Evolutionary conservation across 2,113 vertebrate genomes (phyloP).

Genomic region (Peromyscus californicus): DNA sequence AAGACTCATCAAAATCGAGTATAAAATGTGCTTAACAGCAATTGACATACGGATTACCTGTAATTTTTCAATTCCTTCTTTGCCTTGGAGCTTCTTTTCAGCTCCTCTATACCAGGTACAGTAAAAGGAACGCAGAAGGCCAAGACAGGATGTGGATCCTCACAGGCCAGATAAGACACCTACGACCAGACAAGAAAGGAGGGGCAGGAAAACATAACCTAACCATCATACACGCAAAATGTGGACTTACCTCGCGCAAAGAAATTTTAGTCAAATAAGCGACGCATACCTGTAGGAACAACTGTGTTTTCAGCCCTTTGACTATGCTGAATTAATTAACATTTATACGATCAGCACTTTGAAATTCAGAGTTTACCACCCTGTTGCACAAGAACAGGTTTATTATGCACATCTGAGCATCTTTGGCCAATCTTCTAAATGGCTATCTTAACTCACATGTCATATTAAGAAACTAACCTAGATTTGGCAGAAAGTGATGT

Average conservation of each 20-base stretch:
- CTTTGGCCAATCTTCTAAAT: constrained; percentile 28
- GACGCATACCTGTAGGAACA: neutral
- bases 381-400: neutral
- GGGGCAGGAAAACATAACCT: neutral
- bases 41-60: neutral
- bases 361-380: constrained; percentile 53
- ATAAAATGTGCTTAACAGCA: neutral
- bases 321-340: constrained; percentile 27
- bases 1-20: neutral
- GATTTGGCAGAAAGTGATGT: constrained; percentile 12
- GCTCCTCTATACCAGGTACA: neutral
- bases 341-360: constrained; percentile 5
- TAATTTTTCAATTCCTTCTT: neutral
- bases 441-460: constrained; percentile 50
- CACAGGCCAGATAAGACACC: neutral
- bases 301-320: neutral
- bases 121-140: neutral
- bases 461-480: constrained; percentile 50
- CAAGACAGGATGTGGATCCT: neutral
- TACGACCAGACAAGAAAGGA: neutral
- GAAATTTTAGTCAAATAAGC: neutral
- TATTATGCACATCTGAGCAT: neutral
- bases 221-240: neutral
- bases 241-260: neutral
- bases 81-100: neutral